Base-by-base conservation (phyloP, 1,140 invertebrate species). In the Neodiprion fabricii region DNA sequence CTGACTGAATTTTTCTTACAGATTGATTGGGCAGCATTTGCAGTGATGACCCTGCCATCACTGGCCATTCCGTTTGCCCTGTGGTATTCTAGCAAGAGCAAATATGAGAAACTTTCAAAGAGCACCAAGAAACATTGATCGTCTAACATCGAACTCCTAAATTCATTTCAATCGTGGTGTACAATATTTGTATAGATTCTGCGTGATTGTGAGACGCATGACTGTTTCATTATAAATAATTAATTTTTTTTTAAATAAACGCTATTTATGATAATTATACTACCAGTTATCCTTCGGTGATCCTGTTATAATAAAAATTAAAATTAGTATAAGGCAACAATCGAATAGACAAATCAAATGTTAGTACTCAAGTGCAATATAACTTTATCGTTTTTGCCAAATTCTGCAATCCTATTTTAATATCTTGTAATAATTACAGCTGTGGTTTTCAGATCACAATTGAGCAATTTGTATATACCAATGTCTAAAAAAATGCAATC, bases 21-120 rank as follows among this genome's bases (percentile, higher is more conserved):
- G 93, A 83, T 98, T 72, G 97, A 99, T 86, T 99, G 98, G 98
- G 90, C 94, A 69, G 96, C 97, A 48, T 99, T 99, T 89, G 96
- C 96, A 72, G 92, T 99, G 9, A 98, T 99, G 96, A 96, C 97
- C 61, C 89, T 99, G 69, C 97, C 98, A 70, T 97, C 97, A 4
- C 89, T 99, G 14, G 94, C 93, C n/a, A 97, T 99, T 87, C 98
- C 98, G 48, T 97, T 97, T 86, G 92, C 94, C 40, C 89, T 99
- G 69, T 99, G 97, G 97, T 97, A 93, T 85, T 94, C 94, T 23
- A 98, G 97, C 84, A 99, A 98, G 88, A 94, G 92, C 81, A 98
- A 98, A 91, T 99, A 99, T 83, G 97, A 98, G 84, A 93, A 93
- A 80, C 86, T 96, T 9, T 75, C 84, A 47, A 89, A 88, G 73